Conservation (phyloP, 1,140 invertebrate genomes). For the Scaptomyza graminum region DNA sequence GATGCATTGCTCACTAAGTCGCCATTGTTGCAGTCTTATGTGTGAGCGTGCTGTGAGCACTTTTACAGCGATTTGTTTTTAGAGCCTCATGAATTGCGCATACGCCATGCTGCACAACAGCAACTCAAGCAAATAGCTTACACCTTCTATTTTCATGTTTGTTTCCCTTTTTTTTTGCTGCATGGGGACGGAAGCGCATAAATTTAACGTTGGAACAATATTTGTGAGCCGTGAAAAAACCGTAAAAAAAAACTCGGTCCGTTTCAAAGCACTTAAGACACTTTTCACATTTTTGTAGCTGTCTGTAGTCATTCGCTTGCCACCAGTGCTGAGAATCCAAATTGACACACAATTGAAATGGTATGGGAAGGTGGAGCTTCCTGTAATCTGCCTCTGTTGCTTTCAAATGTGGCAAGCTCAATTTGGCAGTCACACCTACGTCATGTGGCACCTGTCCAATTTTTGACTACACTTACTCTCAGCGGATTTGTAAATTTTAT, state of each 20-base stretch:
- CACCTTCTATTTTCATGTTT: slow-evolving; percentile 7
- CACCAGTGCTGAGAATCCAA: slow-evolving; percentile 32
- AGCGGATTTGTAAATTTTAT: slow-evolving; percentile 38
- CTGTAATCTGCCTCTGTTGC: not conserved
- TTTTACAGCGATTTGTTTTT: slow-evolving; percentile 63
- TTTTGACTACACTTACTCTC: slow-evolving; percentile 43
- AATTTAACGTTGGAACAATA: slow-evolving; percentile 71
- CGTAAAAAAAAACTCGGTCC: slow-evolving; percentile 15
- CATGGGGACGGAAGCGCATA: slow-evolving; percentile 57
- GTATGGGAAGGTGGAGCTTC: slow-evolving; percentile 41
- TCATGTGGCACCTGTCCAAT: slow-evolving; percentile 53
- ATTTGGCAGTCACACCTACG: slow-evolving; percentile 67
- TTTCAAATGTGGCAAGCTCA: slow-evolving; percentile 60
- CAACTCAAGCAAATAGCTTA: slow-evolving; percentile 30
- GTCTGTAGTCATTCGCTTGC: not conserved
- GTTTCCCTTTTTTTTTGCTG: slow-evolving; percentile 1
- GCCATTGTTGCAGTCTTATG: slow-evolving; percentile 2
- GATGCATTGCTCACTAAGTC: slow-evolving; percentile 39
- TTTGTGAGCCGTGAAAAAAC: slow-evolving; percentile 63
- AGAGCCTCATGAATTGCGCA: slow-evolving; percentile 77
- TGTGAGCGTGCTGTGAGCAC: slow-evolving; percentile 34
- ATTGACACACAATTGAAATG: slow-evolving; percentile 70
- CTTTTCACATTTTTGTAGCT: slow-evolving; percentile 9
- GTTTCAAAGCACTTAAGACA: slow-evolving; percentile 50
- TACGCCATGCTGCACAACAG: slow-evolving; percentile 65